These are phyloP conservation scores for Bombus haemorrhoidalis DNA, from an alignment of 1,140 invertebrate species.

Conservation along the genomic window DNA sequence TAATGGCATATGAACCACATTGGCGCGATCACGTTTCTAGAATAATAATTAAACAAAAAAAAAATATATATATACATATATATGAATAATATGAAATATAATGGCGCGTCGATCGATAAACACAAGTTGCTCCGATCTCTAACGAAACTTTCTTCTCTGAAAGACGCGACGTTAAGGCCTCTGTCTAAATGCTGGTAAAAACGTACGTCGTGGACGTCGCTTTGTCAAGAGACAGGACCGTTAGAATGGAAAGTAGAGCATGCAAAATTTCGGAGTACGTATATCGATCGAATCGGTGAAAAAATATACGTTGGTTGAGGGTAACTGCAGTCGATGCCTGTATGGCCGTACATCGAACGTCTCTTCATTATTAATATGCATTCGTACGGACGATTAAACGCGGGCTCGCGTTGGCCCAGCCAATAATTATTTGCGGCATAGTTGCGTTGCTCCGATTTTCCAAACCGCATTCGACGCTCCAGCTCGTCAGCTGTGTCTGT, in stretches of 20 bases:
- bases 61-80: no score
- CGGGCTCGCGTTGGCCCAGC: conserved; percentile 29
- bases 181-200: no score
- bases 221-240: conserved; percentile 11
- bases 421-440: conserved; percentile 70
- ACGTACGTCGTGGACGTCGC: no score
- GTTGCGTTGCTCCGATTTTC: conserved; percentile 61
- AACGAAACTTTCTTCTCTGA: no score
- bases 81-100: no score
- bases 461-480: conserved; percentile 56
- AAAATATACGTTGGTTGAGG: conserved; percentile 58
- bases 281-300: conserved; percentile 49
- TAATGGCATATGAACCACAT: no score
- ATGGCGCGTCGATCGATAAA: no score
- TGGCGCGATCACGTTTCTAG: no score
- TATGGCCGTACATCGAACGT: conserved; percentile 30
- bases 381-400: conserved; percentile 68
- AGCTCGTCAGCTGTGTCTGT: conserved; percentile 30
- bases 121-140: no score
- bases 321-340: conserved; percentile 48
- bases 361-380: conserved; percentile 67
- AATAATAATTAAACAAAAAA: no score
- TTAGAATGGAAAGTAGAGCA: conserved; percentile 39
- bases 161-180: no score
- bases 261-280: conserved; percentile 45